Base-by-base conservation (phyloP, 2,888 invertebrate species). In the Litoditis marina region DNA sequence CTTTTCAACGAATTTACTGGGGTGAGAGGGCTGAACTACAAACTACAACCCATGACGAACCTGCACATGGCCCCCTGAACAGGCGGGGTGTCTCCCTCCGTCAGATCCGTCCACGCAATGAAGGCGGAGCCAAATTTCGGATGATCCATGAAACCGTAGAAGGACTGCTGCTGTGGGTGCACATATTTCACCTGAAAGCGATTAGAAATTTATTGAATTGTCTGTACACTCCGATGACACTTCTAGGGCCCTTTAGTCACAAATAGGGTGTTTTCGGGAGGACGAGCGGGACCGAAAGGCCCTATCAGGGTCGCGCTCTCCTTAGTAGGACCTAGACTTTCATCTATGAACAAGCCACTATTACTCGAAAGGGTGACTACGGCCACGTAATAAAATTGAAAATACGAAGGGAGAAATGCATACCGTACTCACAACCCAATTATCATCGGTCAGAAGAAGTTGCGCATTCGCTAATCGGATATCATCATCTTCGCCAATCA, bases 41-140 rank as follows among this genome's bases (percentile, higher is more conserved):
- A n/a, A n/a, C n/a, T n/a, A n/a, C 28, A 19, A 32, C 27, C 66
- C 6, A 46, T 46, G 5, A 22, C 27, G 13, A 19, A 68, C 63
- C 66, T 53, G 60, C 63, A 64, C 44, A 53, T 64, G 16, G 50
- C 36, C 13, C 50, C 65, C 39, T 65, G 61, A 27, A 60, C 57
- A 0, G 69, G 65, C 7, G 74, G 71, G 2, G 57, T 47, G 11
- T 72, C 72, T 16, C 62, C 62, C 11, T 67, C 61, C 31, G 71
- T 70, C 19, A 73, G 32, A 57, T 77, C 77, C 5, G 69, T 74
- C 63, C 72, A 68, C 30, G 72, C 73, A 19, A 73, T 61, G 31
- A 75, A 77, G 13, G 72, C 73, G 27, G 49, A 54, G n/a, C 61
- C 58, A 67, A 66, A 61, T 3, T 57, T 58, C 8, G 66, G 63